Evolutionary conservation across 2,888 invertebrate genomes (phyloP), one percentile per base, ranked within the genome.

Genomic region (Furcula furcula): DNA sequence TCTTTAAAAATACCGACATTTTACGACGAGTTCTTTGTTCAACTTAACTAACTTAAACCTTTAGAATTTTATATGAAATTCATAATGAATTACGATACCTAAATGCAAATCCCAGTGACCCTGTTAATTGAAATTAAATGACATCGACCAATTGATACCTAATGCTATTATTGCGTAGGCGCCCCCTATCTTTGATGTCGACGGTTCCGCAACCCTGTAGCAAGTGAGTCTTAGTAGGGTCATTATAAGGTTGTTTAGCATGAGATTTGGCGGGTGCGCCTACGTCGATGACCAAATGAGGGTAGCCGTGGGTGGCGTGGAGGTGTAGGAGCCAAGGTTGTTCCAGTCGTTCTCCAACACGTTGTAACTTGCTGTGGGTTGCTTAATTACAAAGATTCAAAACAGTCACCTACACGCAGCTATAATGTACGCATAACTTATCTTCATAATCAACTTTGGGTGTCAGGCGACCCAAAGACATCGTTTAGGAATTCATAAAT

Each of bases 281-380:
- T 76, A 88, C 87, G 66, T 65, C 51, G 69, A 72, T 85, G 86
- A 78, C 87, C 88, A 87, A 87, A 87, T 85, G 85, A 80, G 86
- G 86, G 87, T 87, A 81, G 75, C 47, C 80, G 87, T 88, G 86
- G 87, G 88, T 58, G 73, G 87, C 71, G 66, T 74, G 87, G 85
- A 86, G 87, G 87, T 82, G 87, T 79, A 68, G 75, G 65, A 80
- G 75, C 80, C 87, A 87, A 88, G 88, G 87, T 75, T 85, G 76
- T 76, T 71, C 79, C 84, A 80, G 76, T 79, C 83, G 70, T 76
- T 83, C 72, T 76, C 69, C 56, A 71, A 76, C 78, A 75, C 67
- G 76, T 79, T 64, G 61, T 58, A 64, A 75, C 77, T 67, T 69
- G 72, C 50, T 68, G 85, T 86, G 78, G 84, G 84, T 65, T 76